Conservation (phyloP, 23 tunicate species). For the Styela plicata region DNA sequence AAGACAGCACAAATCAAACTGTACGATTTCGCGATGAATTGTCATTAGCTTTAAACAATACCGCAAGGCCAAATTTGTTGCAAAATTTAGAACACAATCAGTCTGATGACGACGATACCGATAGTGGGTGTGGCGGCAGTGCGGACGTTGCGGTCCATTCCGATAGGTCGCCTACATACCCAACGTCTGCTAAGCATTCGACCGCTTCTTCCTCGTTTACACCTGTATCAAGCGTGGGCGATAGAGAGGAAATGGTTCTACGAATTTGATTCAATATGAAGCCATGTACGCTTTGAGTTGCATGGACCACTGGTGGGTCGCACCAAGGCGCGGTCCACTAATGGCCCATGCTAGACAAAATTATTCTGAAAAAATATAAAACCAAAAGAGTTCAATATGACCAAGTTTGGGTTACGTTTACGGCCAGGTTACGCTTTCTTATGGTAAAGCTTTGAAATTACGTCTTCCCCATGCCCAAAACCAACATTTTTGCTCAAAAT, state of each 20-base stretch:
- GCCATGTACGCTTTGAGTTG: too few relatives aligned
- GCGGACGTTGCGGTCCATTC: conserved; percentile 17
- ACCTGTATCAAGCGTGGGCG: not conserved
- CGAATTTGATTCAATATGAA: too few relatives aligned
- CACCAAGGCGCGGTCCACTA: too few relatives aligned
- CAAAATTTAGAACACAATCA: not conserved
- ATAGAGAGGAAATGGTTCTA: not conserved
- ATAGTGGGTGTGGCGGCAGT: conserved; percentile 25
- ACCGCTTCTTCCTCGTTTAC: not conserved
- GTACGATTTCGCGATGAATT: conserved; percentile 23
- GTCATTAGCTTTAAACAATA: not conserved
- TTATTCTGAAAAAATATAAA: too few relatives aligned
- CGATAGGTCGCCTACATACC: not conserved
- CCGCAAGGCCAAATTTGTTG: not conserved
- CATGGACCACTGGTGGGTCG: too few relatives aligned
- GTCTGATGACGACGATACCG: conserved; percentile 17
- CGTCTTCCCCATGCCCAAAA: too few relatives aligned
- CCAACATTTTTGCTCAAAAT: too few relatives aligned
- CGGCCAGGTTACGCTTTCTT: too few relatives aligned
- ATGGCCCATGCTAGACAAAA: too few relatives aligned
- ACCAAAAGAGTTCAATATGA: too few relatives aligned
- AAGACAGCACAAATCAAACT: not conserved
- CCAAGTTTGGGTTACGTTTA: too few relatives aligned
- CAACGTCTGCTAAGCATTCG: not conserved
- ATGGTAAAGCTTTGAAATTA: too few relatives aligned